phyloP scores from a whole-genome alignment of 2,113 vertebrate genomes.

The Erinaceus europaeus region DNA sequence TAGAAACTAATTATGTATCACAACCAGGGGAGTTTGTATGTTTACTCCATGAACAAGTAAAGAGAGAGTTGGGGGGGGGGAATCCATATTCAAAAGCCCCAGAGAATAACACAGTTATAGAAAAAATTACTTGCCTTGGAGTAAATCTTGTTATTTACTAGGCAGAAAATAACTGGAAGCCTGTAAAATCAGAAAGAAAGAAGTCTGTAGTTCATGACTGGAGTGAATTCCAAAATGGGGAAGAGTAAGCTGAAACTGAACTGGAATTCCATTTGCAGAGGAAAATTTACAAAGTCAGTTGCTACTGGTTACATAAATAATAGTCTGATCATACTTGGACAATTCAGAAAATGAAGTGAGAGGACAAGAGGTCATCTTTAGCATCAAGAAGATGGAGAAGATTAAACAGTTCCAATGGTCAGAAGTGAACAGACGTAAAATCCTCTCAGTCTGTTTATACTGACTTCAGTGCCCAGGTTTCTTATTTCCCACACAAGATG shows the following conservation, averaged over 20 bases:
- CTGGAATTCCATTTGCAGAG: conserved; percentile 51
- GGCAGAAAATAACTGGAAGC: conserved; percentile 34
- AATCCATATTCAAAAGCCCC: background rate
- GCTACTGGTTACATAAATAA: conserved; percentile 36
- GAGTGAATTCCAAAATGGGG: conserved; percentile 26
- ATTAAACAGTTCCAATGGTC: conserved; percentile 21
- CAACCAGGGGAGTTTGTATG: background rate
- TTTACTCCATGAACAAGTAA: background rate
- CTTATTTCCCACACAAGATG: conserved; percentile 77
- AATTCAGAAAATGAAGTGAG: conserved; percentile 27
- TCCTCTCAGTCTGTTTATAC: conserved; percentile 67
- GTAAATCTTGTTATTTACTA: conserved; percentile 13
- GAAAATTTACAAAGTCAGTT: conserved; percentile 53
- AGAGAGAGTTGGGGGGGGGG: background rate
- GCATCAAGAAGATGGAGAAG: conserved; percentile 36
- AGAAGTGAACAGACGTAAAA: conserved; percentile 59
- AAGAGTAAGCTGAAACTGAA: conserved; percentile 49
- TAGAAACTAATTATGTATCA: background rate
- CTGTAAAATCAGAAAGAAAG: conserved; percentile 58
- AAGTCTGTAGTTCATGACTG: conserved; percentile 35
- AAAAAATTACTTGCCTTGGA: conserved; percentile 39
- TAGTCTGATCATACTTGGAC: background rate
- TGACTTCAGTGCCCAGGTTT: conserved; percentile 61
- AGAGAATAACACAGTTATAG: background rate
- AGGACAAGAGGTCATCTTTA: background rate